Evolutionary conservation across 2,113 vertebrate species (phyloP), one percentile per base, ranked within the genome.

Genomic region (Serinus canaria): DNA sequence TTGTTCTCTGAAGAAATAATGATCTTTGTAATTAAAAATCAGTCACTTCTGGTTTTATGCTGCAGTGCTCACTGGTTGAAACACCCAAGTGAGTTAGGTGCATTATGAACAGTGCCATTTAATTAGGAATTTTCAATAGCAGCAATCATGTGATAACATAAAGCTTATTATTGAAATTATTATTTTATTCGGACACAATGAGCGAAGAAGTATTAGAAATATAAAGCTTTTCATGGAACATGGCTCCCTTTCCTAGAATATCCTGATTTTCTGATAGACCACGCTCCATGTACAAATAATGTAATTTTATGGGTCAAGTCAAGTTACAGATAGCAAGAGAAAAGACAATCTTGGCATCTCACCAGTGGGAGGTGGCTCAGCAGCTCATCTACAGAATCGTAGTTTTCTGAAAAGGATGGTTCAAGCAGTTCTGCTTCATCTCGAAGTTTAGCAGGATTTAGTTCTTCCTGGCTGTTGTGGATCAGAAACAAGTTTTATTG

Each of bases 291-390:
- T 53, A 39, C 14, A 33, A 63, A 44, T 70, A 69, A 60, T 89
- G 72, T 66, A 18, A 46, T 46, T 80, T 63, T 63, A 49, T 28
- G 47, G 44, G 35, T 53, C 22, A 82, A 53, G 21, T 30, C 28
- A 82, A 49, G 8, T 15, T 7, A 55, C 14, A 90, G 37, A 58
- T 2, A 22, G 25, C 15, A 88, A 91, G 28, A 39, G 31, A 41
- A 73, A 89, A 56, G 25, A 66, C 79, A 56, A 60, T 66, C n/a
- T 75, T 41, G 50, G 87, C 98, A 31, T 98, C 58, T 59, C 23
- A 99, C 99, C 98, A 98, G 82, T 70, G 98, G 98, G 91, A 98
- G 95, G 97, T 96, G 98, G 94, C 98, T 98, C 64, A 98, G 97
- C 83, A 99, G 96, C 49, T 98, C 98, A 94, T 98, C 98, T 96